Base-by-base conservation (phyloP, 2,797 vertebrate species). In the Iguana delicatissima region DNA sequence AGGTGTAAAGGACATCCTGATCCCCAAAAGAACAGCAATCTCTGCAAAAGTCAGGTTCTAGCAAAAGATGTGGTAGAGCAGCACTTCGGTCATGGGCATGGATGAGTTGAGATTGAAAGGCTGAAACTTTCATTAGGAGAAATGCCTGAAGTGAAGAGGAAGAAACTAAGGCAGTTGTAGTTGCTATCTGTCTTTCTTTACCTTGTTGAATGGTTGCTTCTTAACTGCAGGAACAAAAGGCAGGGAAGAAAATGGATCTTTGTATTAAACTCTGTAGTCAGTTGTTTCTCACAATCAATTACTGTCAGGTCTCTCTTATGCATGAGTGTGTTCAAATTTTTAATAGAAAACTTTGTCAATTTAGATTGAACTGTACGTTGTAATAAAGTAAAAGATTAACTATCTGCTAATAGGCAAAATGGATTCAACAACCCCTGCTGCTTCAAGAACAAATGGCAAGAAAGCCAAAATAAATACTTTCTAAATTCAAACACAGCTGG, bases 201-300 rank as follows among this genome's bases (percentile, higher is more conserved):
- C 24, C 1, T 0, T 9, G 22, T 29, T 16, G 7, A 87, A n/a
- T 57, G 67, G 42, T 42, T 13, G 0, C 0, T 90, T 90, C 14
- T 50, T 52, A 16, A 24, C 12, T 6, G 3, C 52, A 42, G 13
- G 3, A 69, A 1, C 22, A 80, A 59, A 76, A 38, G 8, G 32
- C 73, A 55, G 13, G 2, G 74, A 79, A 86, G 79, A 82, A 93
- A 91, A 77, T 81, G 87, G 0, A 12, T 77, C 57, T 76, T 29
- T 35, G 46, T 69, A n/a, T 50, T 81, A 6, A 83, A 94, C 85
- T 93, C 91, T 9, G 69, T 69, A n/a, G 5, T 81, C 50, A 3
- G 24, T 55, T 84, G 80, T 26, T 20, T 82, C 3, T 83, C 85
- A 52, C 32, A 8, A 7, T 87, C 77, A n/a, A 32, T 55, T 14